These are phyloP conservation scores for Clavelina lepadiformis DNA, from an alignment of 23 tunicate species.

Conservation along the genomic window DNA sequence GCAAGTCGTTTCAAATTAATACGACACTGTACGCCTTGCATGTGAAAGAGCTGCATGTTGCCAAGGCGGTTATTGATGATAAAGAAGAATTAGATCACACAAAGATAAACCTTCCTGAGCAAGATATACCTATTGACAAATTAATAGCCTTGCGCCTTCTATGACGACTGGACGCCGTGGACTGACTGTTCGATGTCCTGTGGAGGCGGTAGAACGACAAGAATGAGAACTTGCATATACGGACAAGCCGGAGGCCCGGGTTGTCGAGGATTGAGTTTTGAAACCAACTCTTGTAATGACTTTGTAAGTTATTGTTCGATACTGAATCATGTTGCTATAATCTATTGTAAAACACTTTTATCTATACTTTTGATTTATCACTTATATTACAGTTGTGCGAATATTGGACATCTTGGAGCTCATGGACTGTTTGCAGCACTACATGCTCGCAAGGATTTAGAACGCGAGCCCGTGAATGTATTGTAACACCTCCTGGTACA, in stretches of 20 bases:
- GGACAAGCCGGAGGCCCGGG: slow-evolving; percentile 53
- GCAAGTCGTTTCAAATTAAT: too few relatives aligned
- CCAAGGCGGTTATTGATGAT: too few relatives aligned
- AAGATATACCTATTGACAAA: background rate
- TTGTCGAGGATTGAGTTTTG: slow-evolving; percentile 33
- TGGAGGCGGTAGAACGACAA: slow-evolving; percentile 29
- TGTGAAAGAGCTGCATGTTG: too few relatives aligned
- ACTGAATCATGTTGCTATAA: too few relatives aligned
- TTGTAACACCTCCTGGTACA: slow-evolving; percentile 1
- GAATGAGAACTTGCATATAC: slow-evolving; percentile 28
- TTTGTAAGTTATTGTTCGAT: too few relatives aligned
- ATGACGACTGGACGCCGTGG: slow-evolving; percentile 54
- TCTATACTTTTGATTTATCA: background rate
- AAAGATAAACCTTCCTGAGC: background rate
- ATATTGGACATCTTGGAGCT: slow-evolving; percentile 28
- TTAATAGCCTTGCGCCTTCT: slow-evolving; percentile 22
- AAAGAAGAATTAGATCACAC: too few relatives aligned
- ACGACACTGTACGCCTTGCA: too few relatives aligned
- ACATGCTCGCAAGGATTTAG: slow-evolving; percentile 55
- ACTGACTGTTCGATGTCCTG: slow-evolving; percentile 52
- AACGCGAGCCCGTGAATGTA: slow-evolving; percentile 30
- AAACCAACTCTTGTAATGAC: slow-evolving; percentile 22
- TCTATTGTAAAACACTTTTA: too few relatives aligned
- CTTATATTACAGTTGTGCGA: slow-evolving; percentile 14
- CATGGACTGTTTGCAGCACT: slow-evolving; percentile 48